Evolutionary conservation across 2,797 vertebrate species (phyloP).

Genomic region (Neomorphus geoffroyi): DNA sequence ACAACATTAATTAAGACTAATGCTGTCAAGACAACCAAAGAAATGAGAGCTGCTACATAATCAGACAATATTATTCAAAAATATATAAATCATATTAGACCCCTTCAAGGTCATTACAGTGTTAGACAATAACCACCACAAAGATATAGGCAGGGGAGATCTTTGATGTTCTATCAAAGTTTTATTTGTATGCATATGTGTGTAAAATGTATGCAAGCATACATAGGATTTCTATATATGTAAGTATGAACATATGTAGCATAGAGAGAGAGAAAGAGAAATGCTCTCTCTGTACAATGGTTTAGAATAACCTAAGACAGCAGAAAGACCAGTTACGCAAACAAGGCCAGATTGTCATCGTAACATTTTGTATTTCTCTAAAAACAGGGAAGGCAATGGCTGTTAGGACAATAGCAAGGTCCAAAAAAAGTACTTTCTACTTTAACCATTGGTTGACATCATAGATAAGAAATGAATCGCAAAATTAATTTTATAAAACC

Average conservation of each 20-base stretch:
- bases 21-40: neutral
- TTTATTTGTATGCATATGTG: neutral
- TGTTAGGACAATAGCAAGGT: neutral
- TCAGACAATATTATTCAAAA: neutral
- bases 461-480: neutral
- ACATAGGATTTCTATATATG: neutral
- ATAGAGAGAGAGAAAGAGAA: neutral
- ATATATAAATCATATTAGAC: neutral
- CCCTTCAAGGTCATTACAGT: neutral
- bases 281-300: neutral
- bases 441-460: neutral
- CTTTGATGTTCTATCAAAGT: neutral
- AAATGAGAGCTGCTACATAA: neutral
- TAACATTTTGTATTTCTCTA: neutral
- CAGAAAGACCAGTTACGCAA: neutral
- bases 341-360: neutral
- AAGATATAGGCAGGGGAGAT: neutral
- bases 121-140: neutral
- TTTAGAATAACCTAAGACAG: neutral
- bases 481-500: slow-evolving; percentile 7
- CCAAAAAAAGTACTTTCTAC: neutral
- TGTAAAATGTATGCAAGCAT: neutral
- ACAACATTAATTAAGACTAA: neutral
- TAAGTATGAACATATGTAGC: neutral
- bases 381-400: neutral